Percentiles rank a stretch among this genome's conserved stretches.
phyloP scores from a whole-genome alignment of 2,888 invertebrate species.

The Lepidochrysops patricia region DNA sequence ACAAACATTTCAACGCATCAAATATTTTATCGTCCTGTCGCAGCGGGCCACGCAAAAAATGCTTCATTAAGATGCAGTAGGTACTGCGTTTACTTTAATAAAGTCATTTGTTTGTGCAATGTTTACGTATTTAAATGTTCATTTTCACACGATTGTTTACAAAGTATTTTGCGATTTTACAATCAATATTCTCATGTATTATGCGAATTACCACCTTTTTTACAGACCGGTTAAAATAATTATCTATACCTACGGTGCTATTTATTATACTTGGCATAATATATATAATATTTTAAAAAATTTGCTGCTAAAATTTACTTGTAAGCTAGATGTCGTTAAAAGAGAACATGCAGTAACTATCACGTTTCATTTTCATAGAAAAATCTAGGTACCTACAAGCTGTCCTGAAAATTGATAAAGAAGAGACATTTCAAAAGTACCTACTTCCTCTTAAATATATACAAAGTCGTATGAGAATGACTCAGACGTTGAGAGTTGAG shows the following conservation, averaged over 20 bases:
- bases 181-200: no score
- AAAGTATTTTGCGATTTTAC: no score
- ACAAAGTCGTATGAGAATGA: slow-evolving; percentile 60
- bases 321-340: no score
- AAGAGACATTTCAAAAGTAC: background rate
- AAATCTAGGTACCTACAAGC: no score
- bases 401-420: background rate
- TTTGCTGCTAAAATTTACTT: no score
- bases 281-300: no score
- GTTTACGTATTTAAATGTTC: background rate
- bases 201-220: no score
- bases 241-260: no score
- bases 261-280: no score
- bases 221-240: no score
- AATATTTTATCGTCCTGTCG: slow-evolving; percentile 66
- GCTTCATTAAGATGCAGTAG: slow-evolving; percentile 51
- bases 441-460: slow-evolving; percentile 44
- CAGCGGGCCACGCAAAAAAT: slow-evolving; percentile 58
- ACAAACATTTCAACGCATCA: slow-evolving; percentile 72
- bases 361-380: no score
- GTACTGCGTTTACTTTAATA: slow-evolving; percentile 22
- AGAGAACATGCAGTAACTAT: no score
- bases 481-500: slow-evolving; percentile 55
- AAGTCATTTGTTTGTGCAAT: slow-evolving; percentile 3
- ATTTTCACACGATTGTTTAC: background rate